Evolutionary conservation across 2,888 invertebrate species (phyloP).

Genomic region (Ophonus ardosiacus): DNA sequence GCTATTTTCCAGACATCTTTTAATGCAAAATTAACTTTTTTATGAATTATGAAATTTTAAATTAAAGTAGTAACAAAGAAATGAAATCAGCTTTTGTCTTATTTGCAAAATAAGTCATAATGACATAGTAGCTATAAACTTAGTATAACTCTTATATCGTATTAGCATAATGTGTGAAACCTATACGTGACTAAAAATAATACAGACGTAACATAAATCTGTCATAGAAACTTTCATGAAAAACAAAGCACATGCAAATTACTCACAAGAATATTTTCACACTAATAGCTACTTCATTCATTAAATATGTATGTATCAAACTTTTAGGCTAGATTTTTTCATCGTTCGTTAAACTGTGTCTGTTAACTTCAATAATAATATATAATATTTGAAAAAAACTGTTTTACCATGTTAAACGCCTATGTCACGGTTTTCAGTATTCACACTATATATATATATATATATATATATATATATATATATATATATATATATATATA

Average conservation of each 20-base stretch:
- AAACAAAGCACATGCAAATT: constrained; percentile 22
- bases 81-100: constrained; percentile 1
- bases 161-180: constrained; percentile 31
- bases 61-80: not conserved
- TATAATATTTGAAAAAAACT: no score
- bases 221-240: not conserved
- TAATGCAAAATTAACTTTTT: no score
- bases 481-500: no score
- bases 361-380: no score
- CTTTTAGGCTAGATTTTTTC: no score
- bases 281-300: not conserved
- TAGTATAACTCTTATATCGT: not conserved
- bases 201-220: constrained; percentile 43
- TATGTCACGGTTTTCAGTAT: no score
- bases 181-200: constrained; percentile 36
- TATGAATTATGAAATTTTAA: not conserved
- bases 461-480: no score
- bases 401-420: no score
- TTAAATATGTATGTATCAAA: no score
- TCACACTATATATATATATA: no score
- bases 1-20: no score
- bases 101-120: constrained; percentile 21
- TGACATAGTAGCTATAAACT: constrained; percentile 28
- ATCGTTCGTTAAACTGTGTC: no score
- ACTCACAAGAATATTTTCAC: not conserved